Conservation (phyloP, 2,888 invertebrate genomes). For the Xestia ashworthii region DNA sequence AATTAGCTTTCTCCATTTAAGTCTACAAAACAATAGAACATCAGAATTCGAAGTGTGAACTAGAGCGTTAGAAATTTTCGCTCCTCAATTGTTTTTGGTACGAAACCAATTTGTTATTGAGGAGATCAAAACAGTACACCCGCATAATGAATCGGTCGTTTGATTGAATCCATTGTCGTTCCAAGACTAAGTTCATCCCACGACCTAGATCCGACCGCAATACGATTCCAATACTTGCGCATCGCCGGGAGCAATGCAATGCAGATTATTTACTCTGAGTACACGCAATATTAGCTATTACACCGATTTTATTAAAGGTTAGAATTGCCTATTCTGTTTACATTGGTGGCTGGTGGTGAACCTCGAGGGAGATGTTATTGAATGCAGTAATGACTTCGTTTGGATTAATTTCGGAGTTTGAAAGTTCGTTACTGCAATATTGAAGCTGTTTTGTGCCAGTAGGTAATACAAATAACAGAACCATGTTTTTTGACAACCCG, state of each 20-base stretch:
- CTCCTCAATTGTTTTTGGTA: constrained; percentile 56
- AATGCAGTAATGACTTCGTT: constrained; percentile 66
- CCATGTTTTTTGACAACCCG: neutral
- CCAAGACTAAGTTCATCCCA: constrained; percentile 76
- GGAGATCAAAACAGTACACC: constrained; percentile 71
- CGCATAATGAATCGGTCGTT: constrained; percentile 78
- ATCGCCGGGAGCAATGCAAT: constrained; percentile 78
- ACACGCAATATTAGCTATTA: constrained; percentile 72
- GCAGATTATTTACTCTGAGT: constrained; percentile 73
- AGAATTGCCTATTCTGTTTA: constrained; percentile 61
- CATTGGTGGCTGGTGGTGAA: constrained; percentile 34
- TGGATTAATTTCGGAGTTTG: constrained; percentile 45
- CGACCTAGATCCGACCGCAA: constrained; percentile 81
- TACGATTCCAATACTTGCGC: constrained; percentile 79
- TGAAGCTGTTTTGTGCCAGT: constrained; percentile 16
- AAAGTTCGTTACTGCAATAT: constrained; percentile 46
- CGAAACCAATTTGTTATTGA: constrained; percentile 58
- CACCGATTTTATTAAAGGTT: constrained; percentile 63
- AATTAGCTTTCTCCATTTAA: constrained; percentile 54
- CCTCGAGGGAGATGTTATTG: constrained; percentile 68
- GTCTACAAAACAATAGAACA: constrained; percentile 46
- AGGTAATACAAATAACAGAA: neutral
- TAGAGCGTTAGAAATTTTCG: constrained; percentile 55
- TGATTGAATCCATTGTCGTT: constrained; percentile 82
- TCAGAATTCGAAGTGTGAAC: constrained; percentile 55